Evolutionary conservation across 2,113 vertebrate genomes (phyloP).

Genomic region (Pardalotus punctatus): DNA sequence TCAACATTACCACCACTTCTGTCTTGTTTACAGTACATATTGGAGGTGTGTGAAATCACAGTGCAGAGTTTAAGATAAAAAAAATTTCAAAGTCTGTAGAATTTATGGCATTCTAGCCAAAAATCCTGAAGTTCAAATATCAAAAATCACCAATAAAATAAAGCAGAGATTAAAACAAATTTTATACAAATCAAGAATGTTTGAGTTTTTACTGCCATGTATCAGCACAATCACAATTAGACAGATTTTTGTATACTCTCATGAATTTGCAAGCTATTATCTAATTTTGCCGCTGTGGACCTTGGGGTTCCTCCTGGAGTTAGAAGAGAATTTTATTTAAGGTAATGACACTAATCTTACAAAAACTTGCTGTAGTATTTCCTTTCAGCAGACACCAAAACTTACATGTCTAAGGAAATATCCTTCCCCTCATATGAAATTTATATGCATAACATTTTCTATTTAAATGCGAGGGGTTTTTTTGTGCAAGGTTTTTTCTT

Average conservation of each 20-base stretch:
- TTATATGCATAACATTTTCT: neutral
- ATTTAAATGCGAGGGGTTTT: fast-evolving
- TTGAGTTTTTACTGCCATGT: neutral
- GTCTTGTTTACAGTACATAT: neutral
- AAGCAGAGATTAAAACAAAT: neutral
- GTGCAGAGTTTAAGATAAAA: neutral
- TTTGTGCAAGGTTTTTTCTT: neutral
- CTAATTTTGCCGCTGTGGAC: neutral
- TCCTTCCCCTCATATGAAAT: neutral
- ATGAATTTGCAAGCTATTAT: neutral
- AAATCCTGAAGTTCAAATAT: neutral
- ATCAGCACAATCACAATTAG: neutral
- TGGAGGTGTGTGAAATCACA: neutral
- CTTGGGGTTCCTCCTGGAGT: neutral
- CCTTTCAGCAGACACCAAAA: neutral
- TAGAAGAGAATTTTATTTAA: neutral
- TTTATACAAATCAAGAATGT: neutral
- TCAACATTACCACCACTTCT: neutral
- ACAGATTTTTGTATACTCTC: neutral
- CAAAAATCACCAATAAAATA: neutral
- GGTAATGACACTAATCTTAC: neutral
- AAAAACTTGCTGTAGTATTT: fast-evolving
- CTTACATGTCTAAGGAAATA: neutral
- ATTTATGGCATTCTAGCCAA: neutral
- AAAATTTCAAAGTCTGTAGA: fast-evolving